Base-by-base conservation (phyloP, 1,140 invertebrate genomes). In the Drosophila parvula region DNA sequence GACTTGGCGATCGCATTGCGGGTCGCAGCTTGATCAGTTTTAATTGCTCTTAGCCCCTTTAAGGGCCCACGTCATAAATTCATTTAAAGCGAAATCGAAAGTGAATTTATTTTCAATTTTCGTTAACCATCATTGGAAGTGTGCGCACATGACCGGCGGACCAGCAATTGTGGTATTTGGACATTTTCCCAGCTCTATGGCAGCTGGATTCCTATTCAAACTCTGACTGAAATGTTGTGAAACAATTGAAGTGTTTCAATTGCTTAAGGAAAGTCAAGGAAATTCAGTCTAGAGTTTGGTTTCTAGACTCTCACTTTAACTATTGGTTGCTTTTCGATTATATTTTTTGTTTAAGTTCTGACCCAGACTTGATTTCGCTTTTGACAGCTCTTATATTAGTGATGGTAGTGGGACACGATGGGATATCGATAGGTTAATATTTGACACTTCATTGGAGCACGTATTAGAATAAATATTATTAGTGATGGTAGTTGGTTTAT, bases 51-150 rank as follows among this genome's bases (percentile, higher is more conserved):
- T 62, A 74, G 67, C 58, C 67, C 36, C 67, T 50, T 71, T 50
- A 71, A 67, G 67, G 65, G 51, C 51, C 50, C 51, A 55, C 44
- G 81, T 63, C 81, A 78, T 84, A 69, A 83, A 86, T 86, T 88
- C 81, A 83, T 88, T 88, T 68, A 62, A 79, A 76, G 62, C 58
- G 69, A 81, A 81, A 86, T 86, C 76, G 79, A 86, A 88, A 82
- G 79, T 88, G 40, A 79, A 79, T 86, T 85, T 73, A 75, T 81
- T 85, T 71, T 81, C 79, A 85, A 85, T 85, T 75, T 55, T 78
- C 56, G 65, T 85, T 81, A 75, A 81, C 78, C 48, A 81, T 64
- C 55, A 63, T 64, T 65, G 56, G 59, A 58, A 79, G 75, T 65
- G 75, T 65, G 69, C 74, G 62, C 57, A 62, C 67, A 63, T 63